Conservation (phyloP, 2,797 vertebrate genomes). For the Tolypeutes matacus region DNA sequence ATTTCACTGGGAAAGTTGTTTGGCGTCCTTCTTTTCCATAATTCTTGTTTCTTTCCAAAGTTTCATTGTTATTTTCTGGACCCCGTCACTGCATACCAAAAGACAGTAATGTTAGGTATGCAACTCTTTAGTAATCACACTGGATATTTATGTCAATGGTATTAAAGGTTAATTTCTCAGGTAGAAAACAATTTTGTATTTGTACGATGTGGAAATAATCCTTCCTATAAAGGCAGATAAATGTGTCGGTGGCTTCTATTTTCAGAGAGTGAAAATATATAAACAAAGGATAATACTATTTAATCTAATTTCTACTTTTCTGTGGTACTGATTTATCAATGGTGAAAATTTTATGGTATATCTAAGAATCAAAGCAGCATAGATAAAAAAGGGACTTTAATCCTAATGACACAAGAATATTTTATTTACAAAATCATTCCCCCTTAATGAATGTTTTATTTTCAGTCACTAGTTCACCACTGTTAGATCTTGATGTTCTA, state of each 20-base stretch:
- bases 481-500: background rate
- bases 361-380: background rate
- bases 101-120: background rate
- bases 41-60: background rate
- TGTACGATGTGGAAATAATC: constrained; percentile 4
- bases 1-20: background rate
- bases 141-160: background rate
- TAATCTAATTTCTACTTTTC: background rate
- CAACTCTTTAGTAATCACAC: background rate
- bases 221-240: background rate
- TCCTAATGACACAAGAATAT: background rate
- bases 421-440: background rate
- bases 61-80: constrained; percentile 12
- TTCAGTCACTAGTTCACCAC: background rate
- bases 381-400: constrained; percentile 36
- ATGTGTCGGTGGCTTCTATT: background rate
- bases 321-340: background rate
- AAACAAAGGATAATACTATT: background rate
- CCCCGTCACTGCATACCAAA: background rate
- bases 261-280: background rate
- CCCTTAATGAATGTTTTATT: background rate
- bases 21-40: background rate
- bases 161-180: background rate
- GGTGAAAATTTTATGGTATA: background rate
- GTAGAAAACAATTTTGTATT: background rate